Evolutionary conservation across 2,888 invertebrate species (phyloP).

Genomic region (Agrypnus murinus): DNA sequence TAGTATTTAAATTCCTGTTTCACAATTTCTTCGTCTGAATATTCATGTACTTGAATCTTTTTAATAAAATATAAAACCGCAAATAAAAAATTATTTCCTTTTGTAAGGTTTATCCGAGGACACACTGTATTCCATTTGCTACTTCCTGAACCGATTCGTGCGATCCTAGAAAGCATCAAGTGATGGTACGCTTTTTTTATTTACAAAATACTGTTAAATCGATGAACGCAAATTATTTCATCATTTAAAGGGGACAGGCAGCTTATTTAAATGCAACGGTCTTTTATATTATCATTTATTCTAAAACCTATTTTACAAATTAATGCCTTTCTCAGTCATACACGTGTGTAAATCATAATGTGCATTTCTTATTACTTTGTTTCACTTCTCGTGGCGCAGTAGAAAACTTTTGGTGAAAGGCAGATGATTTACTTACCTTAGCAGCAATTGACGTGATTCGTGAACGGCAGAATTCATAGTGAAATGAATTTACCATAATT

Average conservation of each 20-base stretch:
- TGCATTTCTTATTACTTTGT: conserved; percentile 7
- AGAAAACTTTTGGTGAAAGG: conserved; percentile 38
- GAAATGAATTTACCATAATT: conserved; percentile 32
- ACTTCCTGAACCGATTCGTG: conserved; percentile 38
- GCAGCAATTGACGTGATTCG: conserved; percentile 33
- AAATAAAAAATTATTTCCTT: no score
- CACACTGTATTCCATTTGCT: conserved; percentile 11
- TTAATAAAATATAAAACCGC: no score
- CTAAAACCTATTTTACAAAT: conserved; percentile 29
- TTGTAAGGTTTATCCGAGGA: no score
- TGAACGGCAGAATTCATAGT: conserved; percentile 34
- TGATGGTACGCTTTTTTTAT: conserved; percentile 35
- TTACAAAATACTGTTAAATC: conserved; percentile 42
- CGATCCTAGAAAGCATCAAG: conserved; percentile 32
- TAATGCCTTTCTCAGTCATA: conserved; percentile 30
- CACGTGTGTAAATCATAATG: conserved; percentile 1
- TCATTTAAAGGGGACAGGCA: conserved; percentile 31
- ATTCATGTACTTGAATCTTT: no score
- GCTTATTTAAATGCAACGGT: conserved; percentile 10
- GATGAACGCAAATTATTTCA: conserved; percentile 43
- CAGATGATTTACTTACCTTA: conserved; percentile 42
- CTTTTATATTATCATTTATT: neutral
- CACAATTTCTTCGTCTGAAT: no score
- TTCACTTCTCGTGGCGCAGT: conserved; percentile 33
- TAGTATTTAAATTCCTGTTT: no score